These are phyloP conservation scores for Prunella fulvescens DNA, from an alignment of 2,113 vertebrate genomes.

Conservation along the genomic window DNA sequence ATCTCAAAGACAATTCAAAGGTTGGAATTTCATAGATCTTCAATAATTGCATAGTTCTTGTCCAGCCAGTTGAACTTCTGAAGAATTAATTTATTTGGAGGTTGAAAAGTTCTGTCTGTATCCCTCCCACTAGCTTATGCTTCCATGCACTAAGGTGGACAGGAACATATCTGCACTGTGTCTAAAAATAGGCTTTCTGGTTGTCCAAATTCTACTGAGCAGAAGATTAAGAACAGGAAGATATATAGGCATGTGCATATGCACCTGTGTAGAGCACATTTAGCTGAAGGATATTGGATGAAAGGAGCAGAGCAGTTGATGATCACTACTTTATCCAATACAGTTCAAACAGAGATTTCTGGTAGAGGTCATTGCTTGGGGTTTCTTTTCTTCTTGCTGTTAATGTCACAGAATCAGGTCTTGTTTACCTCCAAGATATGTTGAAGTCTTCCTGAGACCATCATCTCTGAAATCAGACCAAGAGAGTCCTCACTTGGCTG, in stretches of 20 bases:
- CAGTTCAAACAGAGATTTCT: background rate
- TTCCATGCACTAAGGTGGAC: background rate
- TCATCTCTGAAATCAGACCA: background rate
- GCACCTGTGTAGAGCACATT: background rate
- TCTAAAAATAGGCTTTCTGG: background rate
- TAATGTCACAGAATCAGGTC: background rate
- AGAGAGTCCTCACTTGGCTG: background rate
- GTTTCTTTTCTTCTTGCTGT: background rate
- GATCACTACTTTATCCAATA: background rate
- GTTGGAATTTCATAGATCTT: background rate
- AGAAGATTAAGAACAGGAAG: background rate
- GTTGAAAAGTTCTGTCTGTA: background rate
- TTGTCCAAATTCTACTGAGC: background rate
- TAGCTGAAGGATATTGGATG: background rate
- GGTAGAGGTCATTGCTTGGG: background rate
- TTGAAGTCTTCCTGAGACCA: background rate
- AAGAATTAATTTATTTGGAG: background rate
- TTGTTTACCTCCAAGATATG: background rate
- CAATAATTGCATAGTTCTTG: background rate
- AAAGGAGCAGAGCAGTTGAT: background rate
- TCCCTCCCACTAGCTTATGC: background rate
- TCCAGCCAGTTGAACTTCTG: background rate
- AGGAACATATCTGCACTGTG: background rate
- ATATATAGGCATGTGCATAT: background rate
- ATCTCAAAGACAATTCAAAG: background rate